These are phyloP conservation scores for Anthoptus insignis DNA, from an alignment of 2,888 invertebrate species.

Conservation along the genomic window DNA sequence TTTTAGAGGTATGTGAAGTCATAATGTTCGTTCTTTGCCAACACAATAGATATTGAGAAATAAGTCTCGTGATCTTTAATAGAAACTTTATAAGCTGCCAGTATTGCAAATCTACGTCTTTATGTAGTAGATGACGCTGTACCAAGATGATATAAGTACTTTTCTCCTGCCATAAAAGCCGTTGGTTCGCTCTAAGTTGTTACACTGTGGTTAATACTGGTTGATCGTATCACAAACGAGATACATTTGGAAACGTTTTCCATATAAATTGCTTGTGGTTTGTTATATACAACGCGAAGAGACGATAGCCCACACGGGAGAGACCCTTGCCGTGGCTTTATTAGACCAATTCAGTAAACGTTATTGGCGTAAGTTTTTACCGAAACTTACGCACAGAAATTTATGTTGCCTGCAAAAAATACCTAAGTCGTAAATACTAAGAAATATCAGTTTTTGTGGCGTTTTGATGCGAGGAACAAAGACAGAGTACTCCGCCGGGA, in stretches of 20 bases:
- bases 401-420: constrained; percentile 32
- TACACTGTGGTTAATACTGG: constrained; percentile 33
- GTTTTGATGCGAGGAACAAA: constrained; percentile 28
- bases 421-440: constrained; percentile 22
- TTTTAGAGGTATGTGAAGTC: too few relatives aligned
- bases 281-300: constrained; percentile 66
- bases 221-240: constrained; percentile 63
- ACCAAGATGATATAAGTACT: too few relatives aligned
- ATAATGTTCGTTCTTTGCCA: too few relatives aligned
- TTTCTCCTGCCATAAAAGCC: too few relatives aligned
- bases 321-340: constrained; percentile 56
- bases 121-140: too few relatives aligned
- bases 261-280: constrained; percentile 72
- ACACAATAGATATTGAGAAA: too few relatives aligned
- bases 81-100: too few relatives aligned
- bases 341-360: constrained; percentile 55
- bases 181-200: neutral
- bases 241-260: constrained; percentile 69
- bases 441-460: constrained; percentile 38
- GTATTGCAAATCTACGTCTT: too few relatives aligned
- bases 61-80: too few relatives aligned
- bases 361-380: constrained; percentile 52
- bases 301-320: constrained; percentile 68
- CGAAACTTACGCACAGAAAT: constrained; percentile 37
- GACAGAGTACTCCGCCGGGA: constrained; percentile 26